phyloP scores from a whole-genome alignment of 2,888 invertebrate genomes.

The Bembecia ichneumoniformis region DNA sequence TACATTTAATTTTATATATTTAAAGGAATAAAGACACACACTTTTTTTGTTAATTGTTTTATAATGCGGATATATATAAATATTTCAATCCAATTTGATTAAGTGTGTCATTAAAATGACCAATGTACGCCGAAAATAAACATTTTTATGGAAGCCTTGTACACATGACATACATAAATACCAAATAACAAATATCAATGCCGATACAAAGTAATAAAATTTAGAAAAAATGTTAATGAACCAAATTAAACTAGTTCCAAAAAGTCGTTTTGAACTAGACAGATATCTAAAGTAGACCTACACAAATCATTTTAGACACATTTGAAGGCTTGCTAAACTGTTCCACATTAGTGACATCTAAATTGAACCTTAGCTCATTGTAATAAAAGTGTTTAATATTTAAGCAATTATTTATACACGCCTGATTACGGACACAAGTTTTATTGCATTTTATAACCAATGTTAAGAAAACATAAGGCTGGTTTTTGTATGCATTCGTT shows the following conservation, averaged over 20 bases:
- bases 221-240: background rate
- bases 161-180: background rate
- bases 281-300: background rate
- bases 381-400: background rate
- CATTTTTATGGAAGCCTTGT: too few species aligned
- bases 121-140: too few species aligned
- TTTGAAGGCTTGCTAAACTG: background rate
- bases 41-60: too few species aligned
- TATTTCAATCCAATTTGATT: too few species aligned
- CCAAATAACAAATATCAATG: background rate
- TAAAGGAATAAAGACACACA: too few species aligned
- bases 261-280: background rate
- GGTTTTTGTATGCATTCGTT: background rate
- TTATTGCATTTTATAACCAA: background rate
- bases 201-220: background rate
- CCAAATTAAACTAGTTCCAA: background rate
- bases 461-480: background rate
- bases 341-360: background rate
- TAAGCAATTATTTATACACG: background rate
- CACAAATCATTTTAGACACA: background rate
- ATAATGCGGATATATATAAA: too few species aligned
- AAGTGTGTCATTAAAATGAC: too few species aligned
- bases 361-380: background rate
- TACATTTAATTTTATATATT: too few species aligned
- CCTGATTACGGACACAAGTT: background rate